Conservation (phyloP, 2,113 vertebrate genomes). For the Podarcis muralis region DNA sequence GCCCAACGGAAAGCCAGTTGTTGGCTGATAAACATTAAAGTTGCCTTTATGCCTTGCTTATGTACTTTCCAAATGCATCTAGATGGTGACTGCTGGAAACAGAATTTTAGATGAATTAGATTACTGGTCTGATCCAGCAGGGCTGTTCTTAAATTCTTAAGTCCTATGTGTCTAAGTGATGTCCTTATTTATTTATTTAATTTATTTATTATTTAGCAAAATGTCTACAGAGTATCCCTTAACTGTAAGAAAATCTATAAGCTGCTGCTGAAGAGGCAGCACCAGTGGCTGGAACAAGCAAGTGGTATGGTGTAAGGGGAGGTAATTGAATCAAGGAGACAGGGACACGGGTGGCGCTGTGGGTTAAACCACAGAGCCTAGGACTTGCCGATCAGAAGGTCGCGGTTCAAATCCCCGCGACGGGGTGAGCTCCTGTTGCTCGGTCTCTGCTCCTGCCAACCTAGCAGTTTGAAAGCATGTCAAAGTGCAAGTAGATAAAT, state of each 20-base stretch:
- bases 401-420: too few species aligned
- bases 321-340: not conserved
- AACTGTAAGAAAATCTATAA: too few species aligned
- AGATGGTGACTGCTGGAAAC: not conserved
- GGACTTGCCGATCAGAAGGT: too few species aligned
- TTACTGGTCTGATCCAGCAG: not conserved
- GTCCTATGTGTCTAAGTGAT: not conserved
- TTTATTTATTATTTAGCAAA: too few species aligned
- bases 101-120: not conserved
- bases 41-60: not conserved
- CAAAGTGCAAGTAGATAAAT: too few species aligned
- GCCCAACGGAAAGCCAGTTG: not conserved
- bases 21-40: not conserved
- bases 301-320: not conserved
- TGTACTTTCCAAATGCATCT: not conserved
- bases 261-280: not conserved
- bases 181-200: too few species aligned
- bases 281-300: not conserved
- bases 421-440: too few species aligned
- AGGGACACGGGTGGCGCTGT: not conserved
- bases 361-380: too few species aligned
- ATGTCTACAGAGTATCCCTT: too few species aligned
- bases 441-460: too few species aligned
- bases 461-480: too few species aligned
- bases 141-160: not conserved